Percentiles rank a stretch among this genome's conserved stretches.
Conservation (phyloP, 2,797 vertebrate genomes). For the Calcarius lapponicus region DNA sequence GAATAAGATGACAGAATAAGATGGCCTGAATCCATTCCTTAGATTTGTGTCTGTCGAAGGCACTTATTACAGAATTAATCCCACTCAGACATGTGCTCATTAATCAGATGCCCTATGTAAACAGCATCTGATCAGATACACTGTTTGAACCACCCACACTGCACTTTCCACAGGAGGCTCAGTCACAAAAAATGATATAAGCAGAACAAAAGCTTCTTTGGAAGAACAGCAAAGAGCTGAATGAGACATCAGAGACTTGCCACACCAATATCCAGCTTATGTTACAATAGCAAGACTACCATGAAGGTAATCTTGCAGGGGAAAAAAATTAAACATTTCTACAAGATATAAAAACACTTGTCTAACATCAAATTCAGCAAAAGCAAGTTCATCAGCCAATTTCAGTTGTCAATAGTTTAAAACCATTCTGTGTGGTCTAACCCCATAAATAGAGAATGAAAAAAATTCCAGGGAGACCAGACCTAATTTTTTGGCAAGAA, state of each 20-base stretch:
- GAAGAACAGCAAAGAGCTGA: neutral
- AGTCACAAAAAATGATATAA: neutral
- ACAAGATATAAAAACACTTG: neutral
- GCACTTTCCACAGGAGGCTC: neutral
- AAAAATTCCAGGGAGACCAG: neutral
- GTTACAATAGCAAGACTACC: neutral
- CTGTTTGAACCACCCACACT: neutral
- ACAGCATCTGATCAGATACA: neutral
- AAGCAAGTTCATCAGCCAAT: neutral
- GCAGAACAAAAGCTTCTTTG: neutral
- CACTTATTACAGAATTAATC: neutral
- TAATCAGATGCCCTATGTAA: neutral
- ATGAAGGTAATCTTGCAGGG: neutral
- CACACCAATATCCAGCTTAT: neutral
- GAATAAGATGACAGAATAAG: neutral
- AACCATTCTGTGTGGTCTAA: neutral
- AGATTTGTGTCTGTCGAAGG: neutral
- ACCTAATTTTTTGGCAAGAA: neutral
- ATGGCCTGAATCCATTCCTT: neutral
- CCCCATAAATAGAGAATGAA: neutral
- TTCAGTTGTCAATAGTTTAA: neutral
- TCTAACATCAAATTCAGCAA: neutral
- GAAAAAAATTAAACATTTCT: neutral
- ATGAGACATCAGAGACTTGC: neutral
- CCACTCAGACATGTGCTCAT: neutral